Base-by-base conservation (phyloP, 2,113 vertebrate species). In the Plecotus auritus region DNA sequence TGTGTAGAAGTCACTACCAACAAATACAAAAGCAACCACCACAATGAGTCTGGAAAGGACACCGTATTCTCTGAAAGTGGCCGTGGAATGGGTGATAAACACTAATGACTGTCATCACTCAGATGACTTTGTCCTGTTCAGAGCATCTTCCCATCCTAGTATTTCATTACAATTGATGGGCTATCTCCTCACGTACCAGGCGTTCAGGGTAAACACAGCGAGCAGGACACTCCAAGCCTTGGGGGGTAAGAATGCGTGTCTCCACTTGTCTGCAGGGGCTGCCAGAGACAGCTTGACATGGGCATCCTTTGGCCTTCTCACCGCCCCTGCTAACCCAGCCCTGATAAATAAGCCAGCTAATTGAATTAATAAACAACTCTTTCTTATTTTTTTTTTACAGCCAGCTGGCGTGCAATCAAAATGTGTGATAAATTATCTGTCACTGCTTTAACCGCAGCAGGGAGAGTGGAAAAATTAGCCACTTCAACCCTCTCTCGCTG, bases 281-380 rank as follows among this genome's bases (percentile, higher is more conserved):
- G 66, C 64, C 85, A 80, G 94, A 90, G 92, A 95, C 61, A 0
- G 95, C 70, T 28, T 82, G 93, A 95, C 95, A 84, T 1, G 0
- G 56, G 77, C 40, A 70, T 95, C 96, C 85, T 90, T 95, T 98
- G 98, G 98, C 98, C 98, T 91, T 96, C 95, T 97, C 97, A 90
- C 93, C 93, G 96, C 98, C 98, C 98, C 97, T 97, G 88, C 90
- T 97, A 93, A 45, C 97, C 97, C 83, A 98, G 96, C 7, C 64
- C 97, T 98, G 98, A 99, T 98, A 98, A 98, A 98, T 98, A 98
- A 98, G 98, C 97, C 88, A 98, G 95, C 97, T 99, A 99, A 99
- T 99, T 99, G 98, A 99, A 99, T 99, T 99, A 99, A 99, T 99
- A 99, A 98, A 99, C 98, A 98, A 98, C 99, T 98, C 95, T 97